Base-by-base conservation (phyloP, 2,113 vertebrate genomes). In the Oenanthe oenanthe region DNA sequence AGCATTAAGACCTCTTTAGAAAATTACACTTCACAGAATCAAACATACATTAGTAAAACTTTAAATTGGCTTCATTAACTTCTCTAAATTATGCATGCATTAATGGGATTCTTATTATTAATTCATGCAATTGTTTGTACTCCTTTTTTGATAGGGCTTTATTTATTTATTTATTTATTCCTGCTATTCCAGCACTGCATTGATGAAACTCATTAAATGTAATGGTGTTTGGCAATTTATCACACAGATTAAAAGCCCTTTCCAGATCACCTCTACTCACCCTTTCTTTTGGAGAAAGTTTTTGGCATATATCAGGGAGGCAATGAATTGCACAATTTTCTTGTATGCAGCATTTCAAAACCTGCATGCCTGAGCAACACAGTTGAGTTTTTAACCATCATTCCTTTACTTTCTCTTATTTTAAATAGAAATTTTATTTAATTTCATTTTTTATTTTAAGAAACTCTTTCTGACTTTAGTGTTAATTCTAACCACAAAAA, bases 141-240 rank as follows among this genome's bases (percentile, higher is more conserved):
- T 82, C 70, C 54, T 58, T 68, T 95, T 95, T 95, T 95, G 70
- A 94, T 96, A 93, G 62, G 45, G n/a, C 2, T 38, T 54, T 40
- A 78, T 95, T 95, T 96, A 92, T 81, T 97, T 97, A 95, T 98
- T 98, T 97, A 92, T 91, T 93, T 92, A 83, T 93, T 95, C 91
- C 42, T 75, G 76, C 82, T 67, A 85, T 94, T 96, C 90, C 92
- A 95, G 76, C 91, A 89, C 89, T 93, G 84, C 92, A 75, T 84
- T 97, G 97, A 97, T 97, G 97, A 90, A 77, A 95, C 87, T 98
- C 97, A 95, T 98, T 98, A 98, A 96, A 92, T 92, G 65, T 97
- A 97, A 97, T 97, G 93, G 93, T 81, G 72, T 97, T 96, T 97
- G 93, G 94, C 94, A 96, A 95, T 98, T 97, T 96, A 96, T 98